Conservation (phyloP, 2,113 vertebrate species). For the Austrofundulus limnaeus region DNA sequence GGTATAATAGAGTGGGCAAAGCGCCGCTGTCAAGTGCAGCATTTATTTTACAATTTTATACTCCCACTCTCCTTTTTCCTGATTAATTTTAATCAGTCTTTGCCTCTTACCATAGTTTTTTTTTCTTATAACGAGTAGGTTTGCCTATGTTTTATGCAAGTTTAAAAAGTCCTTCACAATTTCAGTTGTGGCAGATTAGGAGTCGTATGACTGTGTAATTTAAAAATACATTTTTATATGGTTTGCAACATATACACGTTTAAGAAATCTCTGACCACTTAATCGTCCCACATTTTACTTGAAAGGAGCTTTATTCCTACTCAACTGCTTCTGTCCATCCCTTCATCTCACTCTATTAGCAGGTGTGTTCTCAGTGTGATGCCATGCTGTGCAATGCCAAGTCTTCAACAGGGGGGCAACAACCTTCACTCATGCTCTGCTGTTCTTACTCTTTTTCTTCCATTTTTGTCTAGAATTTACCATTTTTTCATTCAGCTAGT, state of each 20-base stretch:
- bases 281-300: constrained; percentile 1
- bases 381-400: constrained; percentile 58
- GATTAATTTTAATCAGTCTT: constrained; percentile 1
- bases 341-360: constrained; percentile 27
- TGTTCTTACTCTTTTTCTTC: constrained; percentile 18
- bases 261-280: background rate
- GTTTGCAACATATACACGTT: no score
- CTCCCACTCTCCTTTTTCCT: constrained; percentile 15
- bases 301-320: constrained; percentile 4
- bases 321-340: constrained; percentile 5
- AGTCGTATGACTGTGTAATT: background rate
- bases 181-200: no score
- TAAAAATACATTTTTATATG: constrained; percentile 1
- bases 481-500: background rate
- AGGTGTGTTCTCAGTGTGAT: constrained; percentile 69
- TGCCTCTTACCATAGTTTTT: background rate
- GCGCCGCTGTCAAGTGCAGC: constrained; percentile 49
- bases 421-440: constrained; percentile 59
- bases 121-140: background rate
- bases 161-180: no score
- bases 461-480: background rate
- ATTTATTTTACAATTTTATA: constrained; percentile 31
- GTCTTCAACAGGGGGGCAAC: constrained; percentile 46
- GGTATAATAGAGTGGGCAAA: constrained; percentile 46
- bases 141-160: no score